Conservation (phyloP, 2,797 vertebrate genomes). For the Pantherophis vulpinus region DNA sequence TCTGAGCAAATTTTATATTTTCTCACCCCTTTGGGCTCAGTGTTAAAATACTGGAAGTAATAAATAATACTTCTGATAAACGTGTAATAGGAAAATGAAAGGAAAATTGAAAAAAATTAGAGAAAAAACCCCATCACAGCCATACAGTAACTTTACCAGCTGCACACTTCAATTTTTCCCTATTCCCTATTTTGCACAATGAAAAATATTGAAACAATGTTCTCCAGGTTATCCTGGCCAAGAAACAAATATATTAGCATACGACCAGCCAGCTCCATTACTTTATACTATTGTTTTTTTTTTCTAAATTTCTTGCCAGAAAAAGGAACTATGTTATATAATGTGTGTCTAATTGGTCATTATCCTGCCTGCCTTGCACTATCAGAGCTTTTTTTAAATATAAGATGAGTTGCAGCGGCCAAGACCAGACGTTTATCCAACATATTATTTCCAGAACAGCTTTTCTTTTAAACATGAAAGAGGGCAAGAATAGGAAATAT, state of each 20-base stretch:
- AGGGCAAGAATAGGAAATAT: not conserved
- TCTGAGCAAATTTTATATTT: constrained; percentile 4
- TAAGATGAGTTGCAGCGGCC: not conserved
- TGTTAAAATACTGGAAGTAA: not conserved
- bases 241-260: not conserved
- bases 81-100: not conserved
- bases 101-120: not conserved
- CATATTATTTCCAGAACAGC: not conserved
- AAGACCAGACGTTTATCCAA: not conserved
- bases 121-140: too few species aligned
- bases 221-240: not conserved
- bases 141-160: not conserved
- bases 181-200: not conserved
- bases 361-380: not conserved
- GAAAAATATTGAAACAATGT: not conserved
- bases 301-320: not conserved
- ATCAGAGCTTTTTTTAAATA: not conserved
- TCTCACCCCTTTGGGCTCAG: not conserved
- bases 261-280: not conserved
- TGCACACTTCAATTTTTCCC: not conserved
- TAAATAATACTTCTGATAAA: not conserved
- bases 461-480: not conserved
- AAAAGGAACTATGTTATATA: not conserved
- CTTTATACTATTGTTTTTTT: not conserved
- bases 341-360: not conserved